These are phyloP conservation scores for Sitta europaea DNA, from an alignment of 2,113 vertebrate species.

Conservation along the genomic window DNA sequence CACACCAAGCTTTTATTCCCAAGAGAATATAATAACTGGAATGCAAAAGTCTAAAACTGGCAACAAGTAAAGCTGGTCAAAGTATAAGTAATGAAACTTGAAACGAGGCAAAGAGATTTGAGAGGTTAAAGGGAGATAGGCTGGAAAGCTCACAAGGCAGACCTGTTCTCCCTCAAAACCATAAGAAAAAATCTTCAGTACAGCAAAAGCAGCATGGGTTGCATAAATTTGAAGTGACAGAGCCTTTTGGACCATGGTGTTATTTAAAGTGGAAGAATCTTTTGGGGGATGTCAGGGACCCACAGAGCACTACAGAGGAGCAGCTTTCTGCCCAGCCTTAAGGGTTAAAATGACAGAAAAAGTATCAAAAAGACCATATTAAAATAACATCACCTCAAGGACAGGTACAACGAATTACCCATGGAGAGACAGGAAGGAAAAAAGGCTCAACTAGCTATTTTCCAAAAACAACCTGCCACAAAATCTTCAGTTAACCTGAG, in stretches of 20 bases:
- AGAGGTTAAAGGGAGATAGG: slow-evolving; percentile 43
- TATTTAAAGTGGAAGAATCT: neutral
- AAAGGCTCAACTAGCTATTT: neutral
- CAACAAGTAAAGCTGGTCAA: slow-evolving; percentile 52
- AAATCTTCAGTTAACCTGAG: neutral
- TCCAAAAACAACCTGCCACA: neutral
- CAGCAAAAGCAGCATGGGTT: neutral
- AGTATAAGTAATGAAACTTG: slow-evolving; percentile 51
- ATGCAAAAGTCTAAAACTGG: slow-evolving; percentile 37
- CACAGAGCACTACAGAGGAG: neutral
- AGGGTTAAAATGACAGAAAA: neutral
- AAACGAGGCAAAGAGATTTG: slow-evolving; percentile 52
- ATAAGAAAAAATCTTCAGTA: slow-evolving; percentile 1
- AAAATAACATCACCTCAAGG: neutral
- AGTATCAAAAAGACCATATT: neutral
- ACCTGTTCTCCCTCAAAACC: slow-evolving; percentile 57
- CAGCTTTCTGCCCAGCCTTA: neutral
- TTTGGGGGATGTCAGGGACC: neutral
- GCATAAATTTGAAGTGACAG: slow-evolving; percentile 39
- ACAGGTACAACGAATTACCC: neutral
- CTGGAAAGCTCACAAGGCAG: neutral
- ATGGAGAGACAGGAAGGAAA: neutral
- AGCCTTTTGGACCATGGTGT: neutral
- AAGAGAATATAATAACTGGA: slow-evolving; percentile 41
- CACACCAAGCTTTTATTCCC: slow-evolving; percentile 37